A percentile compares a stretch with the other conserved stretches of the same genome.
phyloP scores from a whole-genome alignment of 2,888 invertebrate species.

The Notocelia uddmanniana region DNA sequence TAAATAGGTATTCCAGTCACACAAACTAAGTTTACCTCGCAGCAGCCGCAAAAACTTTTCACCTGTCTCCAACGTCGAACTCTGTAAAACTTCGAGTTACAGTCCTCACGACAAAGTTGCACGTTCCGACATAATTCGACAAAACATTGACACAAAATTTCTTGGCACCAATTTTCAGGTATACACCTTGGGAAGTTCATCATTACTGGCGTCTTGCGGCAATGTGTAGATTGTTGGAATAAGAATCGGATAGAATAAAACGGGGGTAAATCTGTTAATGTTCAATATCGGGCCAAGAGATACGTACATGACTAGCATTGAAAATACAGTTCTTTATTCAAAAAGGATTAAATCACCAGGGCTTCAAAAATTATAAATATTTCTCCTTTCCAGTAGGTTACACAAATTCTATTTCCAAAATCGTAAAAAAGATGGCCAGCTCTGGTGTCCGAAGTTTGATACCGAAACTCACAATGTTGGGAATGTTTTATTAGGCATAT shows the following conservation, averaged over 20 bases:
- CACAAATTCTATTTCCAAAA: not conserved
- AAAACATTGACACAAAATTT: slow-evolving; percentile 26
- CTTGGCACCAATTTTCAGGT: slow-evolving; percentile 14
- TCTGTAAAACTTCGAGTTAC: slow-evolving; percentile 35
- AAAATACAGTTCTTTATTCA: not conserved
- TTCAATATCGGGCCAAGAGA: not conserved
- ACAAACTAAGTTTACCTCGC: slow-evolving; percentile 22
- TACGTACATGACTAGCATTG: not conserved
- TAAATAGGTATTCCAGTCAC: slow-evolving; percentile 24
- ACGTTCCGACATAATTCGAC: slow-evolving; percentile 33
- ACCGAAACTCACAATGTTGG: not conserved
- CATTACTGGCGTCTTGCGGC: slow-evolving; percentile 10
- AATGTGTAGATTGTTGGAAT: slow-evolving; percentile 12
- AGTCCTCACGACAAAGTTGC: slow-evolving; percentile 9
- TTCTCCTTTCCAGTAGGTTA: not conserved
- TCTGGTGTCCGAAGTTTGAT: slow-evolving; percentile 11
- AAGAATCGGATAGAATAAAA: slow-evolving; percentile 12
- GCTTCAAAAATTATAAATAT: not conserved
- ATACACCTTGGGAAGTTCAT: slow-evolving; percentile 19
- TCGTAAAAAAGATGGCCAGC: not conserved
- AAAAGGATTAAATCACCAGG: slow-evolving; percentile 1
- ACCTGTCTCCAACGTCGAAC: slow-evolving; percentile 25
- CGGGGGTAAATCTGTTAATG: not conserved
- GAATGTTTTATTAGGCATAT: slow-evolving; percentile 24
- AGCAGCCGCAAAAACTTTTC: slow-evolving; percentile 37